A percentile compares a stretch with the other conserved stretches of the same genome.
Conservation (phyloP, 2,797 vertebrate genomes). For the Periparus ater region DNA sequence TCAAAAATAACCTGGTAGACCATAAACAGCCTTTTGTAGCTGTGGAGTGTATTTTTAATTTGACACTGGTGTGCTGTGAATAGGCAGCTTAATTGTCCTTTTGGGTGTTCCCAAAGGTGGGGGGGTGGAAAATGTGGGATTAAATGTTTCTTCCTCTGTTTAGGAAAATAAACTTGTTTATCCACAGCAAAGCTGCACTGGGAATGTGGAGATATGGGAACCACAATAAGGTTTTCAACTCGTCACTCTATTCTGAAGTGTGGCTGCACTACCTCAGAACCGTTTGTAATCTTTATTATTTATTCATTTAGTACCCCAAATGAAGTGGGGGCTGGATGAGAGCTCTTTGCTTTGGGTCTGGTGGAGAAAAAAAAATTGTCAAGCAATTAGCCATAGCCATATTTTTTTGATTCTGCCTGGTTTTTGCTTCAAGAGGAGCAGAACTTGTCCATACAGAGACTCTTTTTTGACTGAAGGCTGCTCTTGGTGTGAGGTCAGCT, state of each 20-base stretch:
- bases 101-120: background rate
- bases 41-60: background rate
- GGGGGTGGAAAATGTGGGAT: background rate
- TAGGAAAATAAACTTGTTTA: background rate
- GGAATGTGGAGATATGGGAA: background rate
- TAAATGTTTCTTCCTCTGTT: background rate
- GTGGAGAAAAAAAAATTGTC: background rate
- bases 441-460: background rate
- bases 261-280: background rate
- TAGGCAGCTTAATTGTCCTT: background rate
- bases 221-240: background rate
- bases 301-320: background rate
- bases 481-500: background rate
- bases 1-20: background rate
- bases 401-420: fast-evolving
- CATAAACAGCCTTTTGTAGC: background rate
- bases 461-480: background rate
- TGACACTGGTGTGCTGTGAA: background rate
- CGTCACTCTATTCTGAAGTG: fast-evolving
- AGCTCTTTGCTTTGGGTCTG: background rate
- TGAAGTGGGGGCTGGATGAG: background rate
- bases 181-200: background rate
- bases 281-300: background rate
- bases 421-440: background rate
- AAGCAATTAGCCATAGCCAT: background rate